Base-by-base conservation (phyloP, 2,113 vertebrate species). In the Crotalus tigris region DNA sequence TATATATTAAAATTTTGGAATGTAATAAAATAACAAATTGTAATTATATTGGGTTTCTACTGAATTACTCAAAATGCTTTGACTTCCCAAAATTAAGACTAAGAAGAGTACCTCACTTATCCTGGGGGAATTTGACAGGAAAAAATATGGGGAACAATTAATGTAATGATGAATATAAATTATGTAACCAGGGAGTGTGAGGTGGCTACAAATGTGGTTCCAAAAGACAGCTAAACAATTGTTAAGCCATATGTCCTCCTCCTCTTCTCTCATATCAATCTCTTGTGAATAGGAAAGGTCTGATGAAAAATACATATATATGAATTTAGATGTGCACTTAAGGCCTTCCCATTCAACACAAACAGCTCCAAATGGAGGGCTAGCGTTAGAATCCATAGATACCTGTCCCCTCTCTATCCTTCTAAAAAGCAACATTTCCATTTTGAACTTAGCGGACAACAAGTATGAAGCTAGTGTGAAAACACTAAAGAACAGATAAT, bases 11-110 rank as follows among this genome's bases (percentile, higher is more conserved):
- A 58, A 29, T 93, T 89, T 95, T 92, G 86, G 46, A 95, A 91
- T 87, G 91, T 93, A 17, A 92, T 93, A 93, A 95, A 96, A 96
- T 86, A 94, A 96, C 95, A 92, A 93, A 93, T 93, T 92, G 94
- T 94, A 96, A 95, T 94, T 94, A 94, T 39, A 94, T 21, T 85
- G 75, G 17, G 89, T 92, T 95, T 90, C 90, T 95, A 26, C 93
- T 92, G 94, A 93, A 12, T 59, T 23, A 95, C 94, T 91, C 90
- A 91, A 89, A 87, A 88, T 95, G 92, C 75, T 96, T 92, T 95
- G 88, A 95, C 93, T 96, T 15, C 87, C 94, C 93, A 92, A 95
- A 21, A 92, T 81, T 92, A 94, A 93, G 59, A 91, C 92, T 91
- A 94, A 8, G 90, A 44, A 93, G 86, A 93, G 95, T 4, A n/a